Evolutionary conservation across 2,888 invertebrate genomes (phyloP).

Genomic region (Xestobium rufovillosum): DNA sequence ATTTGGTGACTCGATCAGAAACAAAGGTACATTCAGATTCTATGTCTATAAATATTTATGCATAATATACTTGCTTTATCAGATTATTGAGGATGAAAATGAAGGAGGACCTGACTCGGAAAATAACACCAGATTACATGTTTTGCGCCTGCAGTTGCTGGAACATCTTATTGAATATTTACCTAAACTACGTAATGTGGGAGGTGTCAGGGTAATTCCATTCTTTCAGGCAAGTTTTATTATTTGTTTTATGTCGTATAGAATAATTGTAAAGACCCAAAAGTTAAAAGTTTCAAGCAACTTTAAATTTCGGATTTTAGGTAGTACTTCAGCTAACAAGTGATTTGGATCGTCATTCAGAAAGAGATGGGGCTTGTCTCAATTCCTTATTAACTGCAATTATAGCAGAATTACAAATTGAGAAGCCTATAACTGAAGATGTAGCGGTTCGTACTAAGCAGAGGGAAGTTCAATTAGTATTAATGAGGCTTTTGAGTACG

Average conservation of each 20-base stretch:
- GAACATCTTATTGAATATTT: slow-evolving; percentile 72
- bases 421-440: slow-evolving; percentile 47
- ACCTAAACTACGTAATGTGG: slow-evolving; percentile 65
- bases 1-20: slow-evolving; percentile 49
- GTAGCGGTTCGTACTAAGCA: slow-evolving; percentile 61
- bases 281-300: slow-evolving; percentile 1
- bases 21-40: slow-evolving; percentile 44
- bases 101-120: slow-evolving; percentile 37
- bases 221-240: slow-evolving; percentile 68
- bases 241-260: slow-evolving; percentile 1
- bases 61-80: neutral
- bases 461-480: slow-evolving; percentile 79
- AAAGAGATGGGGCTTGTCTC: slow-evolving; percentile 68
- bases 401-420: slow-evolving; percentile 64
- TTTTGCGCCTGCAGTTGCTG: slow-evolving; percentile 61
- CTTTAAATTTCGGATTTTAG: slow-evolving; percentile 38
- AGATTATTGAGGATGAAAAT: slow-evolving; percentile 32
- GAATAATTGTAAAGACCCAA: neutral
- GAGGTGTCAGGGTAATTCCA: slow-evolving; percentile 82
- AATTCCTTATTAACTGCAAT: slow-evolving; percentile 67
- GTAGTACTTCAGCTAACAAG: slow-evolving; percentile 82
- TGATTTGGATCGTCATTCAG: slow-evolving; percentile 80
- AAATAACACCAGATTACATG: slow-evolving; percentile 50
- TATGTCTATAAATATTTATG: slow-evolving; percentile 9
- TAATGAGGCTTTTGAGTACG: slow-evolving; percentile 80